These are phyloP conservation scores for Hirtodrosophila trivittata DNA, from an alignment of 2,888 invertebrate species.

Conservation along the genomic window DNA sequence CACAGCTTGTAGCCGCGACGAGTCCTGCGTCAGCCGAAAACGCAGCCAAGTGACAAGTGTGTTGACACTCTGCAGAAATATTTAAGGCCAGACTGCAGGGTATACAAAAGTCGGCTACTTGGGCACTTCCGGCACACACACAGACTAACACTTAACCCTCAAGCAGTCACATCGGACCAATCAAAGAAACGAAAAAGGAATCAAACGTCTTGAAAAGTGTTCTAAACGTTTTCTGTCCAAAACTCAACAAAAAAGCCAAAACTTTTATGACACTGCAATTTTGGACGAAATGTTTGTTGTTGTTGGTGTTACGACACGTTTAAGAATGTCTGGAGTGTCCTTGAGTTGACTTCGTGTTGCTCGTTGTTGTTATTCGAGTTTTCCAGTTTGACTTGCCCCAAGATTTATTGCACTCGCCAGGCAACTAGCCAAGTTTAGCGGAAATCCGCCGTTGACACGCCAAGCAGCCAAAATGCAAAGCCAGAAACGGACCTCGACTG, in stretches of 20 bases:
- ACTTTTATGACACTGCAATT: conserved; percentile 64
- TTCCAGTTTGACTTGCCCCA: conserved; percentile 40
- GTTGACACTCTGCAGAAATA: conserved; percentile 30
- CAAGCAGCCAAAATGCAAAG: conserved; percentile 41
- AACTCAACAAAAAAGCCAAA: conserved; percentile 30
- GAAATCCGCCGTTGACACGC: conserved; percentile 77
- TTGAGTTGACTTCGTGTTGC: conserved; percentile 25
- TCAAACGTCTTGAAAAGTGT: conserved; percentile 42
- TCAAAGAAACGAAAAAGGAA: conserved; percentile 1
- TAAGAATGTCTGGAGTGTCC: conserved; percentile 27
- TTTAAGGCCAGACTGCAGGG: conserved; percentile 39
- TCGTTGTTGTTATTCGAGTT: conserved; percentile 18
- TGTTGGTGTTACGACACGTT: conserved; percentile 33
- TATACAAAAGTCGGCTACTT: conserved; percentile 56
- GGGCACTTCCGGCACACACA: conserved; percentile 49
- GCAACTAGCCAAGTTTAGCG: conserved; percentile 68
- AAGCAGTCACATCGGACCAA: conserved; percentile 20
- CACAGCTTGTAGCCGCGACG: conserved; percentile 39
- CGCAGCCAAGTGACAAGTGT: conserved; percentile 31
- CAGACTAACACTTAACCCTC: conserved; percentile 21
- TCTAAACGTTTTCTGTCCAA: conserved; percentile 28
- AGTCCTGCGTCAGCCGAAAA: conserved; percentile 58
- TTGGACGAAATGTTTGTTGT: conserved; percentile 30
- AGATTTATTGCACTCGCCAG: conserved; percentile 58
- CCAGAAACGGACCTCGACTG: not conserved